phyloP scores from a whole-genome alignment of 2,797 vertebrate genomes.

The Clarias fuscus region DNA sequence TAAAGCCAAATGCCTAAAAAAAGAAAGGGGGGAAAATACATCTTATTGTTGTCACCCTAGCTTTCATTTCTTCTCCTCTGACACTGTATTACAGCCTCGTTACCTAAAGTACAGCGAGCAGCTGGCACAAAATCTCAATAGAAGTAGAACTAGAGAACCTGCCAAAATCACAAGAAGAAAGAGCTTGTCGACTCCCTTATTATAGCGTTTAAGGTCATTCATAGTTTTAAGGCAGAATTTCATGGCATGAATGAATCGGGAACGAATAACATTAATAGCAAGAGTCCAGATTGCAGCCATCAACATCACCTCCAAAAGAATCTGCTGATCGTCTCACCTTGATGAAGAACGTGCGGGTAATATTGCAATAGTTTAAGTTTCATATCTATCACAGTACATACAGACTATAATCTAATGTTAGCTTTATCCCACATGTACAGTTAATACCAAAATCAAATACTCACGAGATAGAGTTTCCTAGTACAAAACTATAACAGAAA shows the following conservation, averaged over 20 bases:
- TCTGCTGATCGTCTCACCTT: neutral
- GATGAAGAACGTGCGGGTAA: neutral
- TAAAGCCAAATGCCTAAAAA: neutral
- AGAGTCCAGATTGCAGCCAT: neutral
- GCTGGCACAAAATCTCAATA: conserved; percentile 52
- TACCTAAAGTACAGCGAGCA: conserved; percentile 48
- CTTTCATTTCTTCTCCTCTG: conserved; percentile 68
- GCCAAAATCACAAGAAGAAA: conserved; percentile 27
- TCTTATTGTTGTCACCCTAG: conserved; percentile 45
- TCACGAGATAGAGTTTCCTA: no score
- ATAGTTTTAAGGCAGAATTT: conserved; percentile 10
- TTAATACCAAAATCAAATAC: no score
- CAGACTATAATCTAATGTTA: no score
- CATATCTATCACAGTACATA: no score
- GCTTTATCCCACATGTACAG: no score
- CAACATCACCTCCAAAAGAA: conserved; percentile 14
- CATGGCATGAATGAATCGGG: neutral
- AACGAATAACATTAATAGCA: conserved; percentile 36
- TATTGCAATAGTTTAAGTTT: neutral
- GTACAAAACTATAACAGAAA: no score
- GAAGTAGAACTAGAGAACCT: conserved; percentile 56
- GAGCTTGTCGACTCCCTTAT: conserved; percentile 33
- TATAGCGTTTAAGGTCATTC: neutral
- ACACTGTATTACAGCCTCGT: conserved; percentile 59
- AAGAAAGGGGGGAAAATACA: neutral